A percentile compares a stretch with the other conserved stretches of the same genome.
Evolutionary conservation across 64 coral and sea anemone species (phyloP).

Genomic region (Porites australiensis): DNA sequence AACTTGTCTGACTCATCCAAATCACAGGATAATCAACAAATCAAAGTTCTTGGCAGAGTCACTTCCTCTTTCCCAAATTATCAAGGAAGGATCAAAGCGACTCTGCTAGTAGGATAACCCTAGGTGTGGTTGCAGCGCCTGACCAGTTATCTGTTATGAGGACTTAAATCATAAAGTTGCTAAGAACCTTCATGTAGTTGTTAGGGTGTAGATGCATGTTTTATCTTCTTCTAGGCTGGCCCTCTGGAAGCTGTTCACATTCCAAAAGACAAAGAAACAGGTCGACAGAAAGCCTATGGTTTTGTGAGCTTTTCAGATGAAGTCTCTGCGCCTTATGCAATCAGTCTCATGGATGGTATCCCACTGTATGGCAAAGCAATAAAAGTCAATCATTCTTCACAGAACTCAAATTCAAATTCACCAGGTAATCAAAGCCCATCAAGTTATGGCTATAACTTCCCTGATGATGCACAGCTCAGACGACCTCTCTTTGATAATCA

Average conservation of each 20-base stretch:
- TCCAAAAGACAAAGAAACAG: constrained; percentile 92
- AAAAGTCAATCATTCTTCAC: constrained; percentile 45
- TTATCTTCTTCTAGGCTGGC: constrained; percentile 75
- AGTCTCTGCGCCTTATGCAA: constrained; percentile 82
- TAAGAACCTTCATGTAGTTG: no score
- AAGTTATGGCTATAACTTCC: neutral
- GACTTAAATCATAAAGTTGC: no score
- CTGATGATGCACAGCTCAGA: neutral
- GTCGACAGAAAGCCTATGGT: constrained; percentile 74
- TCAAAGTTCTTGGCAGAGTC: no score
- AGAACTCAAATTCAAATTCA: neutral
- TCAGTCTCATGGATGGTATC: constrained; percentile 85
- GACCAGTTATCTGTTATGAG: no score
- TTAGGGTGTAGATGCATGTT: neutral
- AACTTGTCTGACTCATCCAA: no score
- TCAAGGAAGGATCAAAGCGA: no score
- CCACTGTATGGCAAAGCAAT: constrained; percentile 80
- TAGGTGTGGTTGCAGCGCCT: no score
- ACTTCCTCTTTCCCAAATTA: no score
- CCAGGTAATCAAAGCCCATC: constrained; percentile 24
- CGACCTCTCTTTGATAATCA: constrained; percentile 20
- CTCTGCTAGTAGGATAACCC: no score
- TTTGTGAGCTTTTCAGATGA: constrained; percentile 86
- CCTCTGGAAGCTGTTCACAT: constrained; percentile 89
- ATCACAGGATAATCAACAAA: no score